Conservation (phyloP, 2,797 vertebrate species). For the Gouania willdenowi region DNA sequence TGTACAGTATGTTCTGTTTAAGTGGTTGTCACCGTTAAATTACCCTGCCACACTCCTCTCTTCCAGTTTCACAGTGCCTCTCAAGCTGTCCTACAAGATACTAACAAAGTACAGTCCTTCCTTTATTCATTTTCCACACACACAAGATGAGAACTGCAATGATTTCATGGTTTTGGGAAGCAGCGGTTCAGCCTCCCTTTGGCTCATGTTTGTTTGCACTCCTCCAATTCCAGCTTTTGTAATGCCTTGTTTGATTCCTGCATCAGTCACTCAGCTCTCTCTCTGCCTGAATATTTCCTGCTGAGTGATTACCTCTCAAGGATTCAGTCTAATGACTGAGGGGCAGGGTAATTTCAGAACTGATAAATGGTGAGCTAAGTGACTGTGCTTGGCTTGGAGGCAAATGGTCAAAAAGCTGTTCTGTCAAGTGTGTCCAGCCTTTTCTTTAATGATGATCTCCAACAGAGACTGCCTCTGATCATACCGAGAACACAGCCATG, state of each 20-base stretch:
- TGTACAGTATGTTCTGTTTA: slow-evolving; percentile 34
- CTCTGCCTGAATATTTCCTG: slow-evolving; percentile 41
- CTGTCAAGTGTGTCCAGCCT: slow-evolving; percentile 17
- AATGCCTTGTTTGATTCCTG: slow-evolving; percentile 51
- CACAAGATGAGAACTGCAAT: slow-evolving; percentile 3
- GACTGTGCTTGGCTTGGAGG: slow-evolving; percentile 41
- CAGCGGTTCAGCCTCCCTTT: slow-evolving; percentile 5
- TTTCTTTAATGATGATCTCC: slow-evolving; percentile 15
- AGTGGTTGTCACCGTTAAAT: slow-evolving; percentile 35
- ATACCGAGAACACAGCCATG: slow-evolving; percentile 16
- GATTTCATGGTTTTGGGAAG: slow-evolving; percentile 8
- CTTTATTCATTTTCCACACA: slow-evolving; percentile 22
- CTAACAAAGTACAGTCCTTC: slow-evolving; percentile 20
- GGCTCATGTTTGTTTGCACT: slow-evolving; percentile 35
- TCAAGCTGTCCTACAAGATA: slow-evolving; percentile 22
- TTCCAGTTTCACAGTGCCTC: slow-evolving; percentile 20
- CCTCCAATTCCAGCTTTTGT: slow-evolving; percentile 30
- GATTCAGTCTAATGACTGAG: slow-evolving; percentile 58
- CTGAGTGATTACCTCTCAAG: slow-evolving; percentile 66
- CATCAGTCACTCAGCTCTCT: slow-evolving; percentile 54
- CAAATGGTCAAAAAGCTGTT: slow-evolving; percentile 32
- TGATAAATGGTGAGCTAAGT: slow-evolving; percentile 59
- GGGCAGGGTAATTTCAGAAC: slow-evolving; percentile 60
- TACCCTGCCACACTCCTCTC: slow-evolving; percentile 31
- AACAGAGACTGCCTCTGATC: slow-evolving; percentile 15